Base-by-base conservation (phyloP, 2,113 vertebrate species). In the Vanacampus margaritifer region DNA sequence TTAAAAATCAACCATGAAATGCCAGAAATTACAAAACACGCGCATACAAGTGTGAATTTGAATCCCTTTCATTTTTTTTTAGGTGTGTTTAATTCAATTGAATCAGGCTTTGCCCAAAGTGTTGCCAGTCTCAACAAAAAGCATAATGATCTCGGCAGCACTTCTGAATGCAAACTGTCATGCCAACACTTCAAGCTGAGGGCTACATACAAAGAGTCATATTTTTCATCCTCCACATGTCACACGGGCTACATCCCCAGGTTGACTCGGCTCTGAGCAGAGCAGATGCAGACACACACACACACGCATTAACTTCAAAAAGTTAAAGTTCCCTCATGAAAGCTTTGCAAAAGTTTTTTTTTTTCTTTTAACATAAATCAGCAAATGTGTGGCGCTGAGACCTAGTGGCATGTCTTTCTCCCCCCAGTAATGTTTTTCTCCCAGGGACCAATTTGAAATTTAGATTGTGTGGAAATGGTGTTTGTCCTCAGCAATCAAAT, bases 401-500 rank as follows among this genome's bases (percentile, higher is more conserved):
- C 88, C 89, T 88, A 60, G 74, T 80, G 85, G 89, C 87, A 26
- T 76, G 73, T 82, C 81, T 79, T 64, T 66, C 82, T 84, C 76
- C 81, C 64, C 81, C 85, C 87, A 88, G 86, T 76, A 89, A 82
- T 78, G 57, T 59, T 37, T 59, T 58, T 37, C 90, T 90, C 61
- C 64, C 70, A 86, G 90, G 85, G 83, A 90, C 89, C 81, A 80
- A 89, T 91, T 91, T 92, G 80, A 92, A 93, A 89, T 93, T 89
- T 89, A 90, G 90, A 92, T 91, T 72, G 69, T 77, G 79, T 71
- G 67, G 85, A 90, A 91, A 84, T 72, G 61, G 77, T 91, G 85
- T 92, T 92, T 93, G 90, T 92, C 91, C 90, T 91, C 89, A 89
- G 74, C 84, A 89, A 91, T 90, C 88, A 92, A 91, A 92, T 91